phyloP scores from a whole-genome alignment of 2,797 vertebrate genomes.

The Anniella stebbinsi region DNA sequence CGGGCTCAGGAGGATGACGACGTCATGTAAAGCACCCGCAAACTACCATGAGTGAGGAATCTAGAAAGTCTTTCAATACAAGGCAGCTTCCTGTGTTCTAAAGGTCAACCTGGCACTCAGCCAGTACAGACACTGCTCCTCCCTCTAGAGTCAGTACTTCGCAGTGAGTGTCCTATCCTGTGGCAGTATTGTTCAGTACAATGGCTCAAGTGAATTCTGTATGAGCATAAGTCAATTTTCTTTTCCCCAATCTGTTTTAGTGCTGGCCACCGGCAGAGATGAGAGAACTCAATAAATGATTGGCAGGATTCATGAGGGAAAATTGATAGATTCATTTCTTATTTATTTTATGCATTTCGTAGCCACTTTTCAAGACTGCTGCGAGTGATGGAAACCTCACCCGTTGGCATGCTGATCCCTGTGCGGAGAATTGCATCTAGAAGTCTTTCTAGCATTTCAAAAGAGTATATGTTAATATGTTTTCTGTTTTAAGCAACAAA shows the following conservation, averaged over 20 bases:
- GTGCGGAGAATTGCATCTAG: neutral
- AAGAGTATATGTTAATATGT: constrained; percentile 26
- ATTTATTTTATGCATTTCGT: too few species aligned
- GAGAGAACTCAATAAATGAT: neutral
- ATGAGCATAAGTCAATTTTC: neutral
- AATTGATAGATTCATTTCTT: too few species aligned
- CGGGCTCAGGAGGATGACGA: too few species aligned
- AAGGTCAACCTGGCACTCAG: neutral
- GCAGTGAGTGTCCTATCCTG: too few species aligned
- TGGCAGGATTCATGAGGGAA: neutral
- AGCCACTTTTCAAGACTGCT: neutral
- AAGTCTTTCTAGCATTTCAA: neutral
- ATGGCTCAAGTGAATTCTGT: neutral
- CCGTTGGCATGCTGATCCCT: neutral
- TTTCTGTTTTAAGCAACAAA: constrained; percentile 69
- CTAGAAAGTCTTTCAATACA: too few species aligned
- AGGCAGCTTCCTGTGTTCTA: neutral
- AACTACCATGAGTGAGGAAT: too few species aligned
- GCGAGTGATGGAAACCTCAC: neutral
- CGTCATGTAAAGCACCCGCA: too few species aligned
- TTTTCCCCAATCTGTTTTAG: neutral
- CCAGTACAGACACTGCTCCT: neutral
- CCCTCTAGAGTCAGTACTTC: neutral
- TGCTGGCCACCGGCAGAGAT: neutral
- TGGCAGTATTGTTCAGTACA: neutral